A percentile compares a stretch with the other conserved stretches of the same genome.
phyloP scores from a whole-genome alignment of 2,113 vertebrate genomes.

The Nesoenas mayeri region DNA sequence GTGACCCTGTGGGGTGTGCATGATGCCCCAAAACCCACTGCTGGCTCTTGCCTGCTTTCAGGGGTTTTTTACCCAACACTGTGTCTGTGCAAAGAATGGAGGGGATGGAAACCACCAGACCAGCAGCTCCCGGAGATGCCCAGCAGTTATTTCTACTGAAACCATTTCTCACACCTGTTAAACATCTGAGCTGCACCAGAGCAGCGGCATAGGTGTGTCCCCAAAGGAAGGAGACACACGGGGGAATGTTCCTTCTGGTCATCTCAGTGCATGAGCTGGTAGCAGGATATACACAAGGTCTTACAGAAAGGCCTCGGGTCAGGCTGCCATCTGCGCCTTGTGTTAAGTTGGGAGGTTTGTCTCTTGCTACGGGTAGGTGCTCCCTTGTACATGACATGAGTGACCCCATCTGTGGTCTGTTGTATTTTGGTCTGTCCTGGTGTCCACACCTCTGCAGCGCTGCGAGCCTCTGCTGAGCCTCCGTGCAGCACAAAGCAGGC shows the following conservation, averaged over 20 bases:
- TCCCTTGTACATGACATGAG: neutral
- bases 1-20: neutral
- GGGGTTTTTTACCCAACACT: neutral
- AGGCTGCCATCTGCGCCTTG: neutral
- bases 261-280: fast-evolving
- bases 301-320: neutral
- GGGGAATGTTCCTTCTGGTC: neutral
- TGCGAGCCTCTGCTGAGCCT: neutral
- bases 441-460: neutral
- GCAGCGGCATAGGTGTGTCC: neutral
- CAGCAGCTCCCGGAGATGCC: neutral
- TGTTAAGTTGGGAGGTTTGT: neutral
- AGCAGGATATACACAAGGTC: neutral
- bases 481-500: fast-evolving
- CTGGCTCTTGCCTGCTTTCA: neutral
- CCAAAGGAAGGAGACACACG: neutral
- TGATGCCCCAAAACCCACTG: neutral
- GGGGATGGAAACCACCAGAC: neutral
- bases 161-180: neutral
- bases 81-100: neutral
- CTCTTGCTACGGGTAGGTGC: neutral
- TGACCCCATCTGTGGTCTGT: neutral
- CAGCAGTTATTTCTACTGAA: neutral
- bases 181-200: neutral
- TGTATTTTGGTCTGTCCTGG: neutral